phyloP scores from a whole-genome alignment of 2,797 vertebrate species.

The Gadopsis bispinosus region DNA sequence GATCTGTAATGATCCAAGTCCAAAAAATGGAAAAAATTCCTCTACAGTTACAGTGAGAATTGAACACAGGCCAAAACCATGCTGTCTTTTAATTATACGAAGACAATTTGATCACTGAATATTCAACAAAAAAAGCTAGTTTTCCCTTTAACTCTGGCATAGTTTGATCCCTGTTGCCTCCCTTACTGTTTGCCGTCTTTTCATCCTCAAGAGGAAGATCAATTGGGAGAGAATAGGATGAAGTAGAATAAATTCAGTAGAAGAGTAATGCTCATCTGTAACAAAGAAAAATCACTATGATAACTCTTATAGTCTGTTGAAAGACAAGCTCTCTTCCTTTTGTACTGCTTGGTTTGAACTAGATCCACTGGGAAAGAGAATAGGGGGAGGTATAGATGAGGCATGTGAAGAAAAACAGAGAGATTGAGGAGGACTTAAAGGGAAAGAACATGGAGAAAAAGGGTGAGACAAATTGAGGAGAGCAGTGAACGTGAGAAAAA shows the following conservation, averaged over 20 bases:
- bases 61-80: not conserved
- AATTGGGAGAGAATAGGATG: slow-evolving; percentile 20
- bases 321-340: slow-evolving; percentile 36
- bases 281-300: slow-evolving; percentile 30
- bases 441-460: slow-evolving; percentile 14
- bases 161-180: not conserved
- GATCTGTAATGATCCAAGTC: not conserved
- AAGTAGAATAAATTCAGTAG: slow-evolving; percentile 30
- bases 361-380: slow-evolving; percentile 34
- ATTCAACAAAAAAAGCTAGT: slow-evolving; percentile 7
- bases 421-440: slow-evolving; percentile 16
- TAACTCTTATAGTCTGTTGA: slow-evolving; percentile 45
- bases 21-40: not conserved
- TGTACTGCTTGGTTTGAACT: slow-evolving; percentile 39
- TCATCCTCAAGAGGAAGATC: slow-evolving; percentile 14
- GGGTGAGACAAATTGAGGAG: slow-evolving; percentile 12
- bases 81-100: not conserved
- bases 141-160: slow-evolving; percentile 1
- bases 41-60: not conserved
- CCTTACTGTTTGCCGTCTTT: slow-evolving; percentile 1
- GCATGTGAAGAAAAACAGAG: not conserved
- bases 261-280: slow-evolving; percentile 29
- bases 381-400: not conserved
- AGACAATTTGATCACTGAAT: slow-evolving; percentile 6
- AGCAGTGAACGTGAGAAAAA: slow-evolving; percentile 20